These are phyloP conservation scores for Malacoctenus gilli DNA, from an alignment of 2,797 vertebrate genomes.

Conservation along the genomic window DNA sequence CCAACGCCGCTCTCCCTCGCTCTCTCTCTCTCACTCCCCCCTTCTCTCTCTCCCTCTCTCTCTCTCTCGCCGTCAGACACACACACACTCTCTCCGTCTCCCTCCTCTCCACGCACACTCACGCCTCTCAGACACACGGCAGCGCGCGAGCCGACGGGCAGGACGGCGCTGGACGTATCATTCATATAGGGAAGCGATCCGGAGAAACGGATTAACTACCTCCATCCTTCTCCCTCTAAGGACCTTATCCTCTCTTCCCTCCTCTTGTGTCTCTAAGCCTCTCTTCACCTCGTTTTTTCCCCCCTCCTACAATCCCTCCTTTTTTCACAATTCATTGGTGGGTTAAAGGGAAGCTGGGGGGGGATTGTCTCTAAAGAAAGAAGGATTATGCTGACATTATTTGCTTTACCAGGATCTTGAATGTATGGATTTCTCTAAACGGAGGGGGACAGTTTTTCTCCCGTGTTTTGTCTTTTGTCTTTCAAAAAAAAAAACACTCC, in stretches of 20 bases:
- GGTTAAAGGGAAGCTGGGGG: slow-evolving; percentile 57
- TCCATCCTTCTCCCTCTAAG: slow-evolving; percentile 62
- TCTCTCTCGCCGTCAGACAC: slow-evolving; percentile 28
- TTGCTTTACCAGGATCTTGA: slow-evolving; percentile 49
- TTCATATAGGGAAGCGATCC: slow-evolving; percentile 62
- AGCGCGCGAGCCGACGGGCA: slow-evolving; percentile 51
- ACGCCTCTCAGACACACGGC: slow-evolving; percentile 62
- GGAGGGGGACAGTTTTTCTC: slow-evolving; percentile 40
- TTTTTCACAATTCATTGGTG: slow-evolving; percentile 64
- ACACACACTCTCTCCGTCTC: slow-evolving; percentile 37
- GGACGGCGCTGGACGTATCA: slow-evolving; percentile 60
- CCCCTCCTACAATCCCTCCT: slow-evolving; percentile 46
- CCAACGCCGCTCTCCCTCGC: slow-evolving; percentile 59
- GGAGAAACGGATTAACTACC: slow-evolving; percentile 73
- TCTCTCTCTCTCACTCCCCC: slow-evolving; percentile 28
- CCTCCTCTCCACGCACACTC: slow-evolving; percentile 53
- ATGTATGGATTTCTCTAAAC: slow-evolving; percentile 59
- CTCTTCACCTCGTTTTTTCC: slow-evolving; percentile 65
- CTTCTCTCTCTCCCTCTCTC: slow-evolving; percentile 26
- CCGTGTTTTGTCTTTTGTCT: slow-evolving; percentile 28
- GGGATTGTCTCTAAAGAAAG: slow-evolving; percentile 63
- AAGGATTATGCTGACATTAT: slow-evolving; percentile 67
- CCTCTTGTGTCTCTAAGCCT: slow-evolving; percentile 66
- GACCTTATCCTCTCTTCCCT: slow-evolving; percentile 67
- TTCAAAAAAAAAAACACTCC: too few relatives aligned